Evolutionary conservation across 2,797 vertebrate genomes (phyloP), one percentile per base, ranked within the genome.

Genomic region (Anabas testudineus): DNA sequence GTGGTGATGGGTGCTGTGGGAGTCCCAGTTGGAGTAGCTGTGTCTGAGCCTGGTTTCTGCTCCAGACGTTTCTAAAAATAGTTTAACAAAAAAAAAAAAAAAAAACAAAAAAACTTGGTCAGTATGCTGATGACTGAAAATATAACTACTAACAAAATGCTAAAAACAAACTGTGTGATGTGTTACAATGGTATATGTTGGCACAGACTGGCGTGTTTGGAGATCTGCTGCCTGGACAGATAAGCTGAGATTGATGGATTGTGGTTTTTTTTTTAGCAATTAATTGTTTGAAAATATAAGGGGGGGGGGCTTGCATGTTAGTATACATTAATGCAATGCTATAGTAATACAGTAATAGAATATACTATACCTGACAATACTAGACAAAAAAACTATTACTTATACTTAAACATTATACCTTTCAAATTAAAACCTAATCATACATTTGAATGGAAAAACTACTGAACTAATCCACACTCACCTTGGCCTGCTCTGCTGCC

Each of bases 401-500:
- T 6, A 39, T 18, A 14, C 4, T 4, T 15, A 15, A 19, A 12
- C 10, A 12, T 10, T 34, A 12, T 7, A 48, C 19, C 3, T 3
- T 16, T 48, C n/a, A n/a, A 0, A 42, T n/a, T 14, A 62, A 2
- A 30, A 16, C 10, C 6, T 37, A 18, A 22, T n/a, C 43, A 32
- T 30, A 19, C 39, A 48, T 5, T 57, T 48, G 3, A 7, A 15
- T 46, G 22, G 10, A 56, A 59, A 72, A 21, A 48, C 7, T 12
- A 28, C 4, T 30, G 14, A 57, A 28, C 4, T 36, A 32, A 65
- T 45, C 2, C 13, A 10, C 19, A 53, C 95, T 96, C 88, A 97
- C 96, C 94, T 98, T 99, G 73, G 96, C 95, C 91, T 98, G 97
- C 77, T 99, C 97, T 72, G 94, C 97, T 57, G 97, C 96, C 87